Conservation (phyloP, 2,797 vertebrate genomes). For the Gila robusta region DNA sequence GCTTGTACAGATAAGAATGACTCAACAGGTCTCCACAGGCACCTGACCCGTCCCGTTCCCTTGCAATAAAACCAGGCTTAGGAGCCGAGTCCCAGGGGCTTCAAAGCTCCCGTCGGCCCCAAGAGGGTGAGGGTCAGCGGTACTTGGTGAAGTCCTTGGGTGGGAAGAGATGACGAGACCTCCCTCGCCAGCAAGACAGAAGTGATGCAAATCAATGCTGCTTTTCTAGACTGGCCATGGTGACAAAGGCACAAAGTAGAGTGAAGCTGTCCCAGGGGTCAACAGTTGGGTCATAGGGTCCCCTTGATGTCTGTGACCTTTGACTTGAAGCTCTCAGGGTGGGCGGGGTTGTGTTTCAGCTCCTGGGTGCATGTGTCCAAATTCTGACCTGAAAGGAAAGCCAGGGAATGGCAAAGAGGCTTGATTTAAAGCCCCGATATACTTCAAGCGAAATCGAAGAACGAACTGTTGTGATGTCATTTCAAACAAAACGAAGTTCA, state of each 20-base stretch:
- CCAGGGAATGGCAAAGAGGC: constrained; percentile 63
- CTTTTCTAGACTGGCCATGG: constrained; percentile 55
- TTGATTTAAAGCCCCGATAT: constrained; percentile 24
- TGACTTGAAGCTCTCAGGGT: constrained; percentile 72
- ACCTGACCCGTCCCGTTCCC: constrained; percentile 76
- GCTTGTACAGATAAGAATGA: constrained; percentile 71
- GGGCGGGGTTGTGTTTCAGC: constrained; percentile 71
- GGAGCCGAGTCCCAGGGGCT: constrained; percentile 70
- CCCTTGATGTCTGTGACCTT: constrained; percentile 72
- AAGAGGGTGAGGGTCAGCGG: constrained; percentile 54
- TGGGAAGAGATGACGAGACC: constrained; percentile 41
- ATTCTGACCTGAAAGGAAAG: constrained; percentile 74
- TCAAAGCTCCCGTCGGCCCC: constrained; percentile 66
- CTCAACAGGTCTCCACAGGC: constrained; percentile 77
- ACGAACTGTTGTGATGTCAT: neutral
- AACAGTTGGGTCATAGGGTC: constrained; percentile 67
- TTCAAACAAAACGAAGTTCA: neutral
- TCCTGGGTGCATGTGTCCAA: constrained; percentile 74
- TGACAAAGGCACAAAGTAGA: constrained; percentile 63
- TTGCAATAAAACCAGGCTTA: constrained; percentile 75
- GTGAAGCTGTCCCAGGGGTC: constrained; percentile 65
- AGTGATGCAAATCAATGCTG: constrained; percentile 55
- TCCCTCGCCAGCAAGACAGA: constrained; percentile 57
- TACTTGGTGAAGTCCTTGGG: constrained; percentile 41
- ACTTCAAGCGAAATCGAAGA: neutral